Percentiles rank a stretch among this genome's conserved stretches.
These are phyloP conservation scores for Acleris cristana DNA, from an alignment of 2,888 invertebrate species.

Conservation along the genomic window DNA sequence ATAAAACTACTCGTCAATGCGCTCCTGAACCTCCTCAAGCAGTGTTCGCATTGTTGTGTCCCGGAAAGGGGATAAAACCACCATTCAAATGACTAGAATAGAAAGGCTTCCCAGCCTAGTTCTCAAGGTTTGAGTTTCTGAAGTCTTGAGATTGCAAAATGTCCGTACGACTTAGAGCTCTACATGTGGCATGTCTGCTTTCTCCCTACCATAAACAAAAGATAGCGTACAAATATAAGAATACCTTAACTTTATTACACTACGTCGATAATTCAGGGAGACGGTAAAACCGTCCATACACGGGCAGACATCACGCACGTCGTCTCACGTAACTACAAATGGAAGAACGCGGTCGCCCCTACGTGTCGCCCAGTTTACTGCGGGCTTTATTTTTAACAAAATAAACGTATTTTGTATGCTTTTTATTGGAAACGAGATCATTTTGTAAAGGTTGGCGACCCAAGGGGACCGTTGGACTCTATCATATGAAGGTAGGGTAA, in stretches of 20 bases:
- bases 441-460: slow-evolving; percentile 4
- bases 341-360: slow-evolving; percentile 57
- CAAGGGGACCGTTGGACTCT: slow-evolving; percentile 4
- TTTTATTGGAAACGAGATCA: slow-evolving; percentile 29
- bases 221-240: too few species aligned
- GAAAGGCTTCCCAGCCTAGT: too few species aligned
- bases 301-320: slow-evolving; percentile 39
- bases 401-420: slow-evolving; percentile 44
- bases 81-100: too few species aligned
- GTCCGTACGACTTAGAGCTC: too few species aligned
- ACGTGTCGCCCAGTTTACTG: slow-evolving; percentile 60
- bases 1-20: too few species aligned
- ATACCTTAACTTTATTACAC: neutral
- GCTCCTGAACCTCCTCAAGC: too few species aligned
- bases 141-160: too few species aligned
- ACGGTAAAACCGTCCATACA: slow-evolving; percentile 3
- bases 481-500: neutral
- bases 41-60: too few species aligned
- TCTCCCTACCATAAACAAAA: too few species aligned
- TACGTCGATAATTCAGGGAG: neutral
- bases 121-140: too few species aligned
- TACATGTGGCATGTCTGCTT: too few species aligned
- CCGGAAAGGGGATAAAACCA: too few species aligned
- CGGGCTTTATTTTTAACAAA: slow-evolving; percentile 55
- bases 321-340: slow-evolving; percentile 60